These are phyloP conservation scores for Luehdorfia chinensis DNA, from an alignment of 1,140 invertebrate species.

Conservation along the genomic window DNA sequence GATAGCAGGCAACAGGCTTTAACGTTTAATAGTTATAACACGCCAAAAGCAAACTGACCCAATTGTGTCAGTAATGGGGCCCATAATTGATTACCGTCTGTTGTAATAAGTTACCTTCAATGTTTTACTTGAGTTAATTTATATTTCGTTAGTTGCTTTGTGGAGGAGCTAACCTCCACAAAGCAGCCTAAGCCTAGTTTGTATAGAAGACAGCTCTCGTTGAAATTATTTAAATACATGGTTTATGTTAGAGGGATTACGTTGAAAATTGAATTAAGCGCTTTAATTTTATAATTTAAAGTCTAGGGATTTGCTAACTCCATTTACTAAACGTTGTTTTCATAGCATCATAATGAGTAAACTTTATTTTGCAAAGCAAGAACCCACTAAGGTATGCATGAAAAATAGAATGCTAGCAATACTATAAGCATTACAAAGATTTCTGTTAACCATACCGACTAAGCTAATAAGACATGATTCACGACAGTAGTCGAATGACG, in stretches of 20 bases:
- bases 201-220: background rate
- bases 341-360: too few species aligned
- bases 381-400: too few species aligned
- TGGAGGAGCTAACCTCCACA: background rate
- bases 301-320: background rate
- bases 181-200: background rate
- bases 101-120: conserved; percentile 7
- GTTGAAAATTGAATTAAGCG: background rate
- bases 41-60: conserved; percentile 13
- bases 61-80: conserved; percentile 13
- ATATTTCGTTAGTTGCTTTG: background rate
- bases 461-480: too few species aligned
- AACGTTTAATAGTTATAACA: too few species aligned
- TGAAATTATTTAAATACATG: background rate
- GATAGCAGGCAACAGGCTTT: too few species aligned
- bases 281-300: background rate
- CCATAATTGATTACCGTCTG: conserved; percentile 9
- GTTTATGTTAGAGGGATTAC: background rate
- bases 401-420: too few species aligned
- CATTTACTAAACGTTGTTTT: background rate
- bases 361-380: too few species aligned
- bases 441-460: too few species aligned
- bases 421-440: too few species aligned
- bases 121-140: conserved; percentile 11
- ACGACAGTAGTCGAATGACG: too few species aligned